phyloP scores from a whole-genome alignment of 1,140 invertebrate species.

The Portunus trituberculatus region DNA sequence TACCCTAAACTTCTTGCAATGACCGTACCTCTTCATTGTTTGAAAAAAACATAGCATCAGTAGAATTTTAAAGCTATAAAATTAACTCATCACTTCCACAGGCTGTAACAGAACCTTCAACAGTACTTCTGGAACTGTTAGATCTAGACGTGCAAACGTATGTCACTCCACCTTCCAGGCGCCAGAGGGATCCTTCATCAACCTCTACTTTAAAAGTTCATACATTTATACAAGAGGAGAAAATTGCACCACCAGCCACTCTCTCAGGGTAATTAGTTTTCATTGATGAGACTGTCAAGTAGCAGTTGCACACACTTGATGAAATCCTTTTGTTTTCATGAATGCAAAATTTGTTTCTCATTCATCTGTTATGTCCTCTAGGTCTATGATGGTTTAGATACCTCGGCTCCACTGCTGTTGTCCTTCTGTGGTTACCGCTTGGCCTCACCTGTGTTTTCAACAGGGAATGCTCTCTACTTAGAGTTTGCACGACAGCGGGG shows the following conservation, averaged over 20 bases:
- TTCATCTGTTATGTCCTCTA: slow-evolving; percentile 13
- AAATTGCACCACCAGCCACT: not conserved
- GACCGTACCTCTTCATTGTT: no score
- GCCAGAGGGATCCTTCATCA: slow-evolving; percentile 41
- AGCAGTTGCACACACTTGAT: not conserved
- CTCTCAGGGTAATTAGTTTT: slow-evolving; percentile 45
- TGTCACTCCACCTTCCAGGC: slow-evolving; percentile 54
- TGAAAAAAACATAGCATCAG: no score
- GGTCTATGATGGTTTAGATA: slow-evolving; percentile 64
- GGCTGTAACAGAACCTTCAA: slow-evolving; percentile 70
- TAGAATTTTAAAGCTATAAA: no score
- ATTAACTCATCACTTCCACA: not conserved
- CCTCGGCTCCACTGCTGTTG: slow-evolving; percentile 10
- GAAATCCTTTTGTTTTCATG: not conserved
- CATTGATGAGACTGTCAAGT: not conserved
- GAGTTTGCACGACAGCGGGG: not conserved
- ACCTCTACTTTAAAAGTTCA: slow-evolving; percentile 49
- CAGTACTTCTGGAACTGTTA: slow-evolving; percentile 42
- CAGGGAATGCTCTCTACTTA: slow-evolving; percentile 60
- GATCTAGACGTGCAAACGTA: no score
- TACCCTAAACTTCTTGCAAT: no score
- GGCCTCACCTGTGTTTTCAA: slow-evolving; percentile 61
- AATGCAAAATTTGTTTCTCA: not conserved
- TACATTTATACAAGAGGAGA: not conserved
- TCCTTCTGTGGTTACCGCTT: slow-evolving; percentile 30